phyloP scores from a whole-genome alignment of 2,797 vertebrate species.

The Adelosebastes latens region DNA sequence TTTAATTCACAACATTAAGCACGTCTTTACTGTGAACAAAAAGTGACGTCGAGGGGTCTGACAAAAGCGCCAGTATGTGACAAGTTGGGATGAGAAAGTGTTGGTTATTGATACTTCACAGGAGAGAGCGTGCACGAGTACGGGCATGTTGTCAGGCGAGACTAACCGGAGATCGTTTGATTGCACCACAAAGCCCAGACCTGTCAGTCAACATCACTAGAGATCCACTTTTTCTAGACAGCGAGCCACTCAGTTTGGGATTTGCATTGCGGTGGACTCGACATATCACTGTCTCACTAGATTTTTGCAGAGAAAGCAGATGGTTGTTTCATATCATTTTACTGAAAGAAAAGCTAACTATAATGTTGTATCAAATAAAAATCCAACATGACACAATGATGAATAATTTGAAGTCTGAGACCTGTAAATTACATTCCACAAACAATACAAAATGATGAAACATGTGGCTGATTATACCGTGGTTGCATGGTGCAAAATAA shows the following conservation, averaged over 20 bases:
- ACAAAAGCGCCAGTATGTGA: no score
- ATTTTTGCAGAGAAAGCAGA: constrained; percentile 2
- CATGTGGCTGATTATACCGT: constrained; percentile 33
- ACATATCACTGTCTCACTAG: background rate
- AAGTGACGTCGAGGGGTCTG: no score
- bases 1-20: no score
- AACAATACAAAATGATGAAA: background rate
- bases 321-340: background rate
- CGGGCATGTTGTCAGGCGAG: constrained; percentile 44
- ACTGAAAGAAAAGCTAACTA: background rate
- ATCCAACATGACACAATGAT: background rate
- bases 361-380: constrained; percentile 3
- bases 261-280: constrained; percentile 20
- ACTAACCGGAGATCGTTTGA: constrained; percentile 38
- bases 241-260: constrained; percentile 22
- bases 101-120: background rate
- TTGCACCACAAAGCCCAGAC: constrained; percentile 64
- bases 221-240: constrained; percentile 32
- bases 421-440: background rate
- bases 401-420: background rate
- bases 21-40: no score
- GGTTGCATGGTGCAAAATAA: constrained; percentile 22
- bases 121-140: constrained; percentile 20
- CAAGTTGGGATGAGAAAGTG: no score
- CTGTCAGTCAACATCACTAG: constrained; percentile 65